These are phyloP conservation scores for Nesometra sesokonis DNA, from an alignment of 35 echinoderm and acorn worm genomes.

Conservation along the genomic window DNA sequence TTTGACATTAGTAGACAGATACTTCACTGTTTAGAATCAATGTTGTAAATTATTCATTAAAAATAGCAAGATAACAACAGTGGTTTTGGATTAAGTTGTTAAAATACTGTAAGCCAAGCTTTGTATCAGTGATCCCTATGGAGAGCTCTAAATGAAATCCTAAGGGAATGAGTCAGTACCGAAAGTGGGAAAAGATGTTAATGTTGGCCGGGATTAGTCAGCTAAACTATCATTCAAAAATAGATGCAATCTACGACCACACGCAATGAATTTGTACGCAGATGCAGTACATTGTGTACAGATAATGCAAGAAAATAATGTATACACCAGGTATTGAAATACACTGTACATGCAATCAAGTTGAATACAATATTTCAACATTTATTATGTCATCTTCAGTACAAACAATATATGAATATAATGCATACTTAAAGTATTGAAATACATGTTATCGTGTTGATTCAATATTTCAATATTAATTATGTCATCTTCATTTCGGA, in stretches of 20 bases:
- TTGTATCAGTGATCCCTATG: neutral
- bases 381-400: too few relatives aligned
- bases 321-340: too few relatives aligned
- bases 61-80: neutral
- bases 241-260: neutral
- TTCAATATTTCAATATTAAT: too few relatives aligned
- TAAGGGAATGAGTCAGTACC: neutral
- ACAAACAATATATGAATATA: too few relatives aligned
- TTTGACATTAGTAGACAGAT: too few relatives aligned
- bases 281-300: neutral
- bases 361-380: too few relatives aligned
- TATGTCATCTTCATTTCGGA: too few relatives aligned
- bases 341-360: too few relatives aligned
- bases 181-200: neutral
- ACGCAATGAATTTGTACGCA: neutral
- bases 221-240: neutral
- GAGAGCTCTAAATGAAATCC: neutral
- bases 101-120: neutral
- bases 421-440: too few relatives aligned
- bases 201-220: neutral
- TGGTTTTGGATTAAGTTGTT: neutral
- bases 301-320: too few relatives aligned
- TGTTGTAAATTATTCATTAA: neutral
- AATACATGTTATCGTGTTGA: too few relatives aligned
- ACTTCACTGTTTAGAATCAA: neutral